Evolutionary conservation across 2,113 vertebrate genomes (phyloP).

Genomic region (Callaeas wilsoni): DNA sequence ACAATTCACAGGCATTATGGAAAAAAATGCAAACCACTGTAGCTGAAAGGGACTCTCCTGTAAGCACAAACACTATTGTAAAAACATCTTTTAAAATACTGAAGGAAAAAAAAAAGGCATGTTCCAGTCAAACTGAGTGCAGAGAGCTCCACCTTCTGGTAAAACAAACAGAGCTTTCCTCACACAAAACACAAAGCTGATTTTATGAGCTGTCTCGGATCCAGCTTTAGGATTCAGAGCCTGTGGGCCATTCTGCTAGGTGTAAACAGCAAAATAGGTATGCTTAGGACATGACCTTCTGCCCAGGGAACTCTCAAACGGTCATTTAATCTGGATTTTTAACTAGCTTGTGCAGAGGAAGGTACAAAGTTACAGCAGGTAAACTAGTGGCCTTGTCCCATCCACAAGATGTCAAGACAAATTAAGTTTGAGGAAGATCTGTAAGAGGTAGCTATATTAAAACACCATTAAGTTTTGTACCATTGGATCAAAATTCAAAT

Average conservation of each 20-base stretch:
- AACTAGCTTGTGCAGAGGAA: background rate
- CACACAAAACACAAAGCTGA: background rate
- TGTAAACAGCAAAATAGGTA: background rate
- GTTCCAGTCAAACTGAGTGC: background rate
- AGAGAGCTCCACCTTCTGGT: conserved; percentile 24
- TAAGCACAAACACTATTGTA: background rate
- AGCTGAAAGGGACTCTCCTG: background rate
- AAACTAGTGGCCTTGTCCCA: background rate
- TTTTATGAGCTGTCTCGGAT: background rate
- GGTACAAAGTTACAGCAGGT: background rate
- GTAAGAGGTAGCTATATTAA: background rate
- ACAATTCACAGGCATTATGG: background rate
- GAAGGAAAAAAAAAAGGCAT: background rate
- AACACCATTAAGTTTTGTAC: background rate
- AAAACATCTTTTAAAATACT: background rate
- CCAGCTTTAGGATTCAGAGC: background rate
- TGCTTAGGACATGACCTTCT: background rate
- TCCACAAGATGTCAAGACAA: background rate
- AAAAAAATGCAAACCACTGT: background rate
- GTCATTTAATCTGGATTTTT: background rate
- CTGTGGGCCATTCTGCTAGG: background rate
- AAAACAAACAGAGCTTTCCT: background rate
- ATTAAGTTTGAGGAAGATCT: background rate
- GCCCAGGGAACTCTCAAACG: background rate
- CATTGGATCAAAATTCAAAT: background rate